Base-by-base conservation (phyloP, 2,797 vertebrate genomes). In the Sternotherus odoratus region DNA sequence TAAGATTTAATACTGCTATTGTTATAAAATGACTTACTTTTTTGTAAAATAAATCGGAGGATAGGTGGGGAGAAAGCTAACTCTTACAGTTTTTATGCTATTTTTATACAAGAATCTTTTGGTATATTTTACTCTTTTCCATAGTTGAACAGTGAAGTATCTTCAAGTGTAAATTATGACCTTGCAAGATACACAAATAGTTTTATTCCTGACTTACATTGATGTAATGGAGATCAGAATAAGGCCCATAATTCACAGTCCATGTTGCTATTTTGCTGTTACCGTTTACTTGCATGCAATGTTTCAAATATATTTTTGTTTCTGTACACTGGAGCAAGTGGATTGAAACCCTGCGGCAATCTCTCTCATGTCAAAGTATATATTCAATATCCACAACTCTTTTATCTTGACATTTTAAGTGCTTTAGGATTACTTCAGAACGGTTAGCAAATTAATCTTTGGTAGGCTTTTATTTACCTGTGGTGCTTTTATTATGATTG, bases 131-230 rank as follows among this genome's bases (percentile, higher is more conserved):
- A 23, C 50, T 30, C 5, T 82, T 93, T 63, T 90, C 5, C 91
- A 1, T 36, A 77, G 17, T 3, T 75, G 9, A 85, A 13, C 4
- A 83, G 1, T 79, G 54, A 85, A 84, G 12, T 6, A 3, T 79
- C 92, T 46, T 75, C 3, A 82, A n/a, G 4, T 80, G 16, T 83
- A 60, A 54, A 9, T 93, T 88, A 69, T 79, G 12, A 7, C 17
- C 93, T 0, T 0, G 85, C 17, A 66, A 1, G 89, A 46, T 69
- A 75, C 26, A 39, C 86, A 0, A 0, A 1, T 86, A 57, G 3
- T 33, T 77, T 1, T 74, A 2, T 80, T 90, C 81, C 3, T 3
- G 79, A 84, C 3, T n/a, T 86, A 5, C 43, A 3, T 6, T 54
- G 6, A 53, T 77, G 12, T 24, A 74, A 74, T 28, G 12, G 60